Evolutionary conservation across 2,888 invertebrate species (phyloP), one percentile per base, ranked within the genome.

Genomic region (Hedya salicella): DNA sequence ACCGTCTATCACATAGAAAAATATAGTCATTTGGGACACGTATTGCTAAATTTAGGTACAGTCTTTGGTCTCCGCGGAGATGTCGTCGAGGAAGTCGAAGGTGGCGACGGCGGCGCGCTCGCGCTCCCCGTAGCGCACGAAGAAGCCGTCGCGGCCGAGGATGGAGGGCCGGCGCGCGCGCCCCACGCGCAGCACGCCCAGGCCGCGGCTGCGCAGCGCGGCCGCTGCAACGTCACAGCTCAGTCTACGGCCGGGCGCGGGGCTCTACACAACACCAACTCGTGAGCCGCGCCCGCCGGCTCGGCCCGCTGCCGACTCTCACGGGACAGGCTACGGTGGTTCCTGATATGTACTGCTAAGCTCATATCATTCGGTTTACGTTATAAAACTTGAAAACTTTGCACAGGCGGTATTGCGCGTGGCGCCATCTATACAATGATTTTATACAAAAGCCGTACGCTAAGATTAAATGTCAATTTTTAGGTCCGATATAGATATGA

Each of bases 11-110:
- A 85, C 84, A 79, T 87, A 87, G 78, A 87, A 87, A 87, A 87
- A 87, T 87, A 87, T 85, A 86, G 80, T 68, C 36, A 82, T 86
- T 79, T 83, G 78, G 81, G 84, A 78, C 80, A 79, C 82, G 76
- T 81, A 87, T 84, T 83, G 84, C 85, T 87, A 85, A 30, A 79
- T 78, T 77, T 81, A 85, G 80, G 82, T 84, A 85, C 88, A 89
- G 89, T 90, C 87, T 87, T 88, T 89, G 89, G 89, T 81, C 78
- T 83, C 83, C 72, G 83, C 90, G 76, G 88, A 88, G 76, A 95
- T 87, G 78, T 95, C 95, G 86, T 96, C 95, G 76, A 96, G 93
- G 92, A 96, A 96, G 91, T 96, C 96, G 91, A 96, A 96, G 76
- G 94, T 95, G 70, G 96, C 95, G 74, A 96, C 95, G 70, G 96